Base-by-base conservation (phyloP, 2,797 vertebrate genomes). In the Rhynchotus rufescens region DNA sequence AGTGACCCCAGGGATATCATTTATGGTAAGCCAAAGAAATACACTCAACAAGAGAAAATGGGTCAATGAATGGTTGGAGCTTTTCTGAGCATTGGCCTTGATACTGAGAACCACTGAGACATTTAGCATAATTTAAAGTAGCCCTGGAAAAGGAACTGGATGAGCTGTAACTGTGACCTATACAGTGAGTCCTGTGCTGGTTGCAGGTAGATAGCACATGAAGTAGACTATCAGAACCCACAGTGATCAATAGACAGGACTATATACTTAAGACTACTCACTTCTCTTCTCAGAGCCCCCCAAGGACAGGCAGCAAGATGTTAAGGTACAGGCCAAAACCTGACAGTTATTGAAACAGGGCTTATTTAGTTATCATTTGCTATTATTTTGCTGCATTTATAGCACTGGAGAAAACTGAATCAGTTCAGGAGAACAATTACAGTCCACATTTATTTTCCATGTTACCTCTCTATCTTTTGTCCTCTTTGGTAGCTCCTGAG, bases 301-400 rank as follows among this genome's bases (percentile, higher is more conserved):
- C 62, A 89, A 78, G 82, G 87, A 88, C 69, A 90, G 59, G 62
- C 80, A 93, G 84, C 2, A 1, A 42, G 76, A 92, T 75, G 30
- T 54, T 83, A 88, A 85, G 60, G 13, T 69, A 81, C 65, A 80
- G 80, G 83, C 77, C 10, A 86, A 89, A 74, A 66, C 66, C 89
- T 80, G 57, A 59, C 54, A 93, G 84, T 82, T 92, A 95, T 61
- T 75, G 81, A 95, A 88, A 82, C 61, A 68, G 76, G 64, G 9
- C 84, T 21, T 34, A 34, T 91, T 94, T 80, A 88, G 86, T 84
- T 82, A 86, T 93, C 90, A 68, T 72, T 86, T 86, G 61, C 57
- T 88, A 88, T 92, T 84, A 92, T 56, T 89, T 59, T 92, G 72
- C 82, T 86, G 82, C 57, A 56, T 77, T 51, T 59, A 44, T 51